phyloP scores from a whole-genome alignment of 2,113 vertebrate genomes.

The Crocuta crocuta region DNA sequence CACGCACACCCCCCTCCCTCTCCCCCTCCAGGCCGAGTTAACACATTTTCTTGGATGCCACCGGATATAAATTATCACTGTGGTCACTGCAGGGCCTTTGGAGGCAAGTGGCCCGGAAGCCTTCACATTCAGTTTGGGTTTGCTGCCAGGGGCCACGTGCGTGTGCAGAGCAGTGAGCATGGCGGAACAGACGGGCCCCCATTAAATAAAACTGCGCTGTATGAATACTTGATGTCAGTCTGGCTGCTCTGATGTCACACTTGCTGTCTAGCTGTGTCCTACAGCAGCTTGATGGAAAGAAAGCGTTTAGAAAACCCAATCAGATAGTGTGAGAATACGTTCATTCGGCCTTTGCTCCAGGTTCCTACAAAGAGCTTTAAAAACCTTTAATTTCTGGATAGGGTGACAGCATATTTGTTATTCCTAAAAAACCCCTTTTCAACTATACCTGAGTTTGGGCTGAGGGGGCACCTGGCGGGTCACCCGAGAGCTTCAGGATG shows the following conservation, averaged over 20 bases:
- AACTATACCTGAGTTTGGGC: neutral
- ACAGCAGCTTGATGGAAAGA: neutral
- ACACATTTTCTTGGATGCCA: neutral
- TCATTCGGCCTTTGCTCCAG: neutral
- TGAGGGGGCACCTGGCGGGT: neutral
- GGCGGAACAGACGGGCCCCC: too few relatives aligned
- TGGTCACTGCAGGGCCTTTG: neutral
- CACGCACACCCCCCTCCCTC: too few relatives aligned
- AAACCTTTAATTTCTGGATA: neutral
- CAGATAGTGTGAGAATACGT: too few relatives aligned
- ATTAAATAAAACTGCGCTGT: rapidly evolving
- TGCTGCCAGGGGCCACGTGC: rapidly evolving
- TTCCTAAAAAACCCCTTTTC: neutral
- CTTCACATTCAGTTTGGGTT: rapidly evolving
- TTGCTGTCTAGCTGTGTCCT: neutral
- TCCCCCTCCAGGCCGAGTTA: neutral
- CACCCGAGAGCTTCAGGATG: neutral
- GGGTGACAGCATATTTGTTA: neutral
- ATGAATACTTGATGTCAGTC: rapidly evolving
- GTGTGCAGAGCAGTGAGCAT: rapidly evolving
- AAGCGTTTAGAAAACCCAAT: neutral
- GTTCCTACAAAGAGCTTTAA: neutral
- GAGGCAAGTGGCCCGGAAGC: rapidly evolving
- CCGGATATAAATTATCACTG: neutral
- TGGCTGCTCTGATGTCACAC: neutral